These are phyloP conservation scores for Balaeniceps rex DNA, from an alignment of 2,113 vertebrate genomes.

Conservation along the genomic window DNA sequence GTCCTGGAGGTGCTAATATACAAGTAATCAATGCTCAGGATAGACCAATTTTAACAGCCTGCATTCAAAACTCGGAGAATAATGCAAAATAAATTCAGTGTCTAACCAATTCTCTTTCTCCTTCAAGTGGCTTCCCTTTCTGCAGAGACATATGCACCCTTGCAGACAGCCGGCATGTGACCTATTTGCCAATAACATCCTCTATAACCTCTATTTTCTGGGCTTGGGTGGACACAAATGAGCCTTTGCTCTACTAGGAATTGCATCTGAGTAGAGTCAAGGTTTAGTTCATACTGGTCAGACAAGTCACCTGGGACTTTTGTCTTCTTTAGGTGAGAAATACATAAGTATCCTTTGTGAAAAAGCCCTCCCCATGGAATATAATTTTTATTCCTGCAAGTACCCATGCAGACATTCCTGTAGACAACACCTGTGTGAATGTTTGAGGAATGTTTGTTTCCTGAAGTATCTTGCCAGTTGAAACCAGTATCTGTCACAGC, in stretches of 20 bases:
- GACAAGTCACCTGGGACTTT: background rate
- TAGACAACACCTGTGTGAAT: background rate
- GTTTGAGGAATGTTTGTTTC: background rate
- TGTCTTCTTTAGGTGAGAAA: background rate
- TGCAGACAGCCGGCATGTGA: background rate
- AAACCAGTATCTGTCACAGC: background rate
- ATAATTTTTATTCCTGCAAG: background rate
- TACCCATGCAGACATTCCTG: background rate
- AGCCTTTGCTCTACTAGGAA: background rate
- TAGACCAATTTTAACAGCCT: background rate
- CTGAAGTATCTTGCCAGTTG: background rate
- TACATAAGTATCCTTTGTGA: background rate
- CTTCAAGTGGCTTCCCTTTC: background rate
- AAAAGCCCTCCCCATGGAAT: background rate
- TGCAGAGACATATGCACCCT: background rate
- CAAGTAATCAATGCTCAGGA: background rate
- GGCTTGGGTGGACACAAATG: background rate
- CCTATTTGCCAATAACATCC: background rate
- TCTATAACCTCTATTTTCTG: background rate
- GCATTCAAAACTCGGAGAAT: background rate
- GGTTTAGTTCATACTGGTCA: background rate
- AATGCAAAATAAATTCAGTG: background rate
- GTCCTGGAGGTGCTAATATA: background rate
- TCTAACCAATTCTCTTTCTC: background rate
- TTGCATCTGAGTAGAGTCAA: background rate